phyloP scores from a whole-genome alignment of 2,113 vertebrate genomes.

The Pogonocichla stellata region DNA sequence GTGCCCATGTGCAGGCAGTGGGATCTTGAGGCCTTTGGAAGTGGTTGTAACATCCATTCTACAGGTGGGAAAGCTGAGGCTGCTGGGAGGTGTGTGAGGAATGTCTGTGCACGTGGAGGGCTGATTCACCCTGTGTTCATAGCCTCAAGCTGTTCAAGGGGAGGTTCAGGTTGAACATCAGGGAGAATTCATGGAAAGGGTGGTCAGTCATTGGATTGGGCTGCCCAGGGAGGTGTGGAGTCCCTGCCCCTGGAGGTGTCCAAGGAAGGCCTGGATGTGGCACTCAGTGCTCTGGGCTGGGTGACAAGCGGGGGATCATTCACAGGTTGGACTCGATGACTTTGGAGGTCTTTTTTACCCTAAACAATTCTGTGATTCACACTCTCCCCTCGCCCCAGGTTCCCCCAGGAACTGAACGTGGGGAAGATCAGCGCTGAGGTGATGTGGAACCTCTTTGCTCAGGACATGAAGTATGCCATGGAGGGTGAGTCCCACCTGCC shows the following conservation, averaged over 20 bases:
- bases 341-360: neutral
- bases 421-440: conserved; percentile 98
- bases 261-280: neutral
- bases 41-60: neutral
- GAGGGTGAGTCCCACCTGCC: conserved; percentile 82
- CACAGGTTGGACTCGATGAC: neutral
- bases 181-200: neutral
- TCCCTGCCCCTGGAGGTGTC: neutral
- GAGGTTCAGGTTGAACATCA: neutral
- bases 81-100: neutral
- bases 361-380: neutral
- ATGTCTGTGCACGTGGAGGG: neutral
- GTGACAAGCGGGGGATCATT: neutral
- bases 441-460: conserved; percentile 99
- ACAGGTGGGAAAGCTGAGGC: neutral
- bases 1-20: accelerated
- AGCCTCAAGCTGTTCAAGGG: neutral
- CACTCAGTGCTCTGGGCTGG: neutral
- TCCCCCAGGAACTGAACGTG: conserved; percentile 94
- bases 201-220: neutral
- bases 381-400: conserved; percentile 54
- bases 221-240: neutral
- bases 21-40: neutral
- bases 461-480: conserved; percentile 99
- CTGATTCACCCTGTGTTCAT: neutral